Conservation (phyloP, 1,140 invertebrate species). For the Halesus radiatus region DNA sequence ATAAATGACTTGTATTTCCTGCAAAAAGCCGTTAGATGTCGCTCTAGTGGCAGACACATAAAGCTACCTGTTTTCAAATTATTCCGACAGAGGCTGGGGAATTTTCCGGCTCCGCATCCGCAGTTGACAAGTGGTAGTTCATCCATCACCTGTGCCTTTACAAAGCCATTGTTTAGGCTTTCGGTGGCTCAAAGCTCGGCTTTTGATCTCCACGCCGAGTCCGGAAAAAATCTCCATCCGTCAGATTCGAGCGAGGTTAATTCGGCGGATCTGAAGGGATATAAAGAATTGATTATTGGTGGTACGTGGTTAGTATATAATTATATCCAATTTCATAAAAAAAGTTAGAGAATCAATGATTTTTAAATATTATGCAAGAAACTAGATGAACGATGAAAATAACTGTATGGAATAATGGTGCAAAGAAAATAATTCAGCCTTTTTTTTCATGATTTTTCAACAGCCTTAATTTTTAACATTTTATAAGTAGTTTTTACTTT, state of each 20-base stretch:
- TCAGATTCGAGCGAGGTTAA: slow-evolving; percentile 25
- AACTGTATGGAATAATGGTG: no score
- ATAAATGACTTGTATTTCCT: no score
- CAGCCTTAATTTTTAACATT: no score
- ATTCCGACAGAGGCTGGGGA: slow-evolving; percentile 15
- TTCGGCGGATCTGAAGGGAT: background rate
- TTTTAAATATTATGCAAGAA: no score
- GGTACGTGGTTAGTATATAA: background rate
- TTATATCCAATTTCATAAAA: no score
- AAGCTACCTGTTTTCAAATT: slow-evolving; percentile 24
- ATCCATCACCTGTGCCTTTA: slow-evolving; percentile 32
- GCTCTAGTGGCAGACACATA: background rate
- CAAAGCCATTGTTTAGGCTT: slow-evolving; percentile 32
- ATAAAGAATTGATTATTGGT: slow-evolving; percentile 11
- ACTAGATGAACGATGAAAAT: no score
- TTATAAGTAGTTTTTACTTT: no score
- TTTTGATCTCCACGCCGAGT: slow-evolving; percentile 26
- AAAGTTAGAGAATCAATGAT: no score
- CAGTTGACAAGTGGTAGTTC: slow-evolving; percentile 31
- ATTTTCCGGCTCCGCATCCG: slow-evolving; percentile 4
- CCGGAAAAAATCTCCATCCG: slow-evolving; percentile 12
- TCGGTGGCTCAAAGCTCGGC: background rate
- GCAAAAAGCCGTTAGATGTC: slow-evolving; percentile 10
- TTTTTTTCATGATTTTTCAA: no score
- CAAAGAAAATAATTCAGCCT: no score